A percentile compares a stretch with the other conserved stretches of the same genome.
Evolutionary conservation across 35 echinoderm and acorn worm genomes (phyloP).

Genomic region (Acanthaster planci): DNA sequence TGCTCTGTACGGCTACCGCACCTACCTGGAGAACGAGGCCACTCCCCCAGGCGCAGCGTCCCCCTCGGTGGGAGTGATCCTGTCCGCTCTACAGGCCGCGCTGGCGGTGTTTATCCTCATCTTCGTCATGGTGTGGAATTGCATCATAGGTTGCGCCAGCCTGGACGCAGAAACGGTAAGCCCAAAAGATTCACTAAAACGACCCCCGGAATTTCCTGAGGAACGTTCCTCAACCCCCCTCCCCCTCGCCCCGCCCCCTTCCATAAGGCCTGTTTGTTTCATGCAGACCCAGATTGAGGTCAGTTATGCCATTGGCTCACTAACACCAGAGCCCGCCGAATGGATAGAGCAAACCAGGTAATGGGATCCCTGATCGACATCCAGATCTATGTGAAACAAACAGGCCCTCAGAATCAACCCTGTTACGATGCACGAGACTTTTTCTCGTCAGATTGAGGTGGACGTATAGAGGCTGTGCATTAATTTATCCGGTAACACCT

Average conservation of each 20-base stretch:
- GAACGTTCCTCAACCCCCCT: not conserved
- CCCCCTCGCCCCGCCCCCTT: not conserved
- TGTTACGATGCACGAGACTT: no score
- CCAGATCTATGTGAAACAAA: no score
- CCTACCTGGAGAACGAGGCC: not conserved
- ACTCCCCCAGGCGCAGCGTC: not conserved
- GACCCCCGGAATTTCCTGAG: not conserved
- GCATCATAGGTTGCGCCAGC: not conserved
- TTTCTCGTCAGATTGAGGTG: no score
- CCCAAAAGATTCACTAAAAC: not conserved
- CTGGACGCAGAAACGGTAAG: slow-evolving; percentile 23
- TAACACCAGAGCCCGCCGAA: not conserved
- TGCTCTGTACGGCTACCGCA: not conserved
- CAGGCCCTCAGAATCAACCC: not conserved
- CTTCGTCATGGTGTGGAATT: slow-evolving; percentile 29
- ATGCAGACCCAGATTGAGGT: not conserved
- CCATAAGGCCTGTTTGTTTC: not conserved
- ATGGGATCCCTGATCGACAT: no score
- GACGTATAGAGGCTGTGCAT: no score
- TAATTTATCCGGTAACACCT: no score
- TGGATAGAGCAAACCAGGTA: not conserved
- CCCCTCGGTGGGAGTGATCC: not conserved
- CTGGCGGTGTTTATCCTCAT: not conserved
- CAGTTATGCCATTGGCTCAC: not conserved
- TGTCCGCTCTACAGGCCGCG: not conserved